Conservation (phyloP, 1,140 invertebrate species). For the Apolygus lucorum region DNA sequence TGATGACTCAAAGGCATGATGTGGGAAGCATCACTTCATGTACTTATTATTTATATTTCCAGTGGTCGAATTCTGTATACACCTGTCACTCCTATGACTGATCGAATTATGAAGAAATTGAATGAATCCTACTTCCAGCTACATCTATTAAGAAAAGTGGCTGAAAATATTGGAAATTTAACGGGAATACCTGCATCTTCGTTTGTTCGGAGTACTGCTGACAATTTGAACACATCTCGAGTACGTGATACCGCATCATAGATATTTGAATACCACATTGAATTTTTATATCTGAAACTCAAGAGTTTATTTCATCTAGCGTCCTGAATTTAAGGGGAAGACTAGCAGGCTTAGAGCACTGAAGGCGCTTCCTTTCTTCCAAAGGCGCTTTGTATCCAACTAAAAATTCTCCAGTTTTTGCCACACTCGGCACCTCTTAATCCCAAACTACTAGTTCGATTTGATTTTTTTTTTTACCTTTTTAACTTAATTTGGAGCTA, state of each 20-base stretch:
- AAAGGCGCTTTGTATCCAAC: too few relatives aligned
- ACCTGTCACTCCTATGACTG: constrained; percentile 30
- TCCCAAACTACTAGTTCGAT: too few relatives aligned
- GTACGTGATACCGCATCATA: not conserved
- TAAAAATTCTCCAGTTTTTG: too few relatives aligned
- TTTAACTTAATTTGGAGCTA: too few relatives aligned
- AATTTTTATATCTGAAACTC: not conserved
- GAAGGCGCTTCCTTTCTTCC: too few relatives aligned
- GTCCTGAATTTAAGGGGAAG: too few relatives aligned
- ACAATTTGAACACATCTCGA: not conserved
- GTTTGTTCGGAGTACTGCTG: not conserved
- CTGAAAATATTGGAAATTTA: not conserved
- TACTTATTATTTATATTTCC: not conserved
- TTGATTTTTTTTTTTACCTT: too few relatives aligned
- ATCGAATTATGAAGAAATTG: constrained; percentile 29
- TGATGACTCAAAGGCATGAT: not conserved
- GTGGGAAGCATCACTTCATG: not conserved
- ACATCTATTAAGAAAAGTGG: constrained; percentile 9
- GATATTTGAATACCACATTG: not conserved
- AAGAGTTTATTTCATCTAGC: not conserved
- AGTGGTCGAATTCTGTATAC: constrained; percentile 33
- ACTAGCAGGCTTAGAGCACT: too few relatives aligned
- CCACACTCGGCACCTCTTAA: too few relatives aligned
- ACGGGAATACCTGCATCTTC: not conserved
- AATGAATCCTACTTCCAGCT: constrained; percentile 28